Base-by-base conservation (phyloP, 2,113 vertebrate genomes). In the Leucopsar rothschildi region DNA sequence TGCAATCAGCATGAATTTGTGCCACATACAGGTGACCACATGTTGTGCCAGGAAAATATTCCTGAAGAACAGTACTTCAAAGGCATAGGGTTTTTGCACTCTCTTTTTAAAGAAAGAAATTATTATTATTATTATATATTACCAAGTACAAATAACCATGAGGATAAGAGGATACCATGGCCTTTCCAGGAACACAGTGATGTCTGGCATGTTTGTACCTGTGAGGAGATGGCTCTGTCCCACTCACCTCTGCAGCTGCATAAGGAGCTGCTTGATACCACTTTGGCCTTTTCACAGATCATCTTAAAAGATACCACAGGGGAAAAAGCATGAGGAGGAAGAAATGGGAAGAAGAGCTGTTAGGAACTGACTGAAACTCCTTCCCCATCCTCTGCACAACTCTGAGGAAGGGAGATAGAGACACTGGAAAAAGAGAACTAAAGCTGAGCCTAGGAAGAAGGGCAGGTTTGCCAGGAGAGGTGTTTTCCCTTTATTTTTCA, bases 391-490 rank as follows among this genome's bases (percentile, higher is more conserved):
- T 33, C 60, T 40, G 19, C 9, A 23, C 23, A 42, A 2, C 37
- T 53, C 9, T 39, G 39, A 65, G 25, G 9, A 0, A 0, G 11
- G 18, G 7, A 33, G 13, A 4, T 12, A n/a, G 24, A 49, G 9
- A 17, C 4, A 20, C 4, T 40, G 18, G 29, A 55, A 65, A 59
- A 82, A 29, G 28, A 82, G 25, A 45, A 15, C 6, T 53, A 25
- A 82, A 65, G 22, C 22, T 44, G 37, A 19, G 12, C 19, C 8
- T 25, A 15, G 12, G 18, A 56, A 79, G 25, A 56, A 28, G 42
- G 27, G 21, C 13, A 71, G 31, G 11, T n/a, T 7, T 35, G 33
- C n/a, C 0, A 0, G 4, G 4, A 6, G 5, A 20, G 5, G 15
- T 25, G 9, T 27, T 80, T 40, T 35, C 20, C 35, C 49, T 63